Conservation (phyloP, 2,888 invertebrate genomes). For the Galeruca laticollis region DNA sequence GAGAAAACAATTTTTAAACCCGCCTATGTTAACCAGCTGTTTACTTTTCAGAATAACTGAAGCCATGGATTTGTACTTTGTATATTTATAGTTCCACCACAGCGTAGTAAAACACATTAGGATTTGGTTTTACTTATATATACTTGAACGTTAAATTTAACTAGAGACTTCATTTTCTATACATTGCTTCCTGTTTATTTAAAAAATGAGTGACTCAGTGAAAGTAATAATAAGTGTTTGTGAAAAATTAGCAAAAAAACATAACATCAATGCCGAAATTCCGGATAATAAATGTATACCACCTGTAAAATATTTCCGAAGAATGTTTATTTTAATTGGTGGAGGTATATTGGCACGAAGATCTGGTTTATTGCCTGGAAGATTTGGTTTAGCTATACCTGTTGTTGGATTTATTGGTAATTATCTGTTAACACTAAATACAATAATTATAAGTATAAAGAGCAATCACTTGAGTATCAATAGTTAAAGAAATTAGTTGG, state of each 20-base stretch:
- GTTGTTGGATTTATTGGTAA: constrained; percentile 3
- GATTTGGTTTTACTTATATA: no score
- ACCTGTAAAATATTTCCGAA: not conserved
- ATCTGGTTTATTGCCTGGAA: no score
- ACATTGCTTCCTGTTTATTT: not conserved
- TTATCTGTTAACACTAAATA: not conserved
- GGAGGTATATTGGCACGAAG: not conserved
- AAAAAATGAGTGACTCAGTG: not conserved
- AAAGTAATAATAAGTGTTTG: constrained; percentile 11
- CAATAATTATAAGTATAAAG: not conserved
- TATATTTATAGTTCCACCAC: no score
- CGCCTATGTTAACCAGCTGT: constrained; percentile 1
- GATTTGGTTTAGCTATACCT: not conserved
- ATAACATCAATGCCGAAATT: not conserved
- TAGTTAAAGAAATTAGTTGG: no score
- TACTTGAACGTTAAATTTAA: no score
- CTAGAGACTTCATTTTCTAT: no score
- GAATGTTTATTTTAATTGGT: not conserved
- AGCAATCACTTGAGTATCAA: no score
- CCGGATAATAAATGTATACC: not conserved
- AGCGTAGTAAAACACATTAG: no score
- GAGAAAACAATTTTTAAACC: not conserved
- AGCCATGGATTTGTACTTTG: not conserved
- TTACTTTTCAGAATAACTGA: not conserved
- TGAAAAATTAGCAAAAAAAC: constrained; percentile 16